Conservation (phyloP, 2,113 vertebrate species). For the Caloenas nicobarica region DNA sequence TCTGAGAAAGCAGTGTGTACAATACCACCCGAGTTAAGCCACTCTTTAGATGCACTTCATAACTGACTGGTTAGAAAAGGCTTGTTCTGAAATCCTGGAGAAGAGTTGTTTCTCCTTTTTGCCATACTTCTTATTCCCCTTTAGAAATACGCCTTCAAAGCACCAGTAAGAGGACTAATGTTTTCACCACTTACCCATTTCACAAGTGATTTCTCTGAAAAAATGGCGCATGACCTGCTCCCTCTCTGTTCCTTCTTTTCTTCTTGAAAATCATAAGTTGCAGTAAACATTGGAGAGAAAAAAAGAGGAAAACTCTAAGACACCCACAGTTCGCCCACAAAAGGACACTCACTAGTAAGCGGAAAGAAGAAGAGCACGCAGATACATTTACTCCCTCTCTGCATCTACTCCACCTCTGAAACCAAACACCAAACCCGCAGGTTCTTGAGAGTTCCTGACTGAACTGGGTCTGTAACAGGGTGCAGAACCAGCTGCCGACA, state of each 20-base stretch:
- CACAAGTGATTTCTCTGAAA: neutral
- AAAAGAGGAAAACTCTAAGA: neutral
- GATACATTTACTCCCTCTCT: neutral
- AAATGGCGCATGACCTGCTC: rapidly evolving
- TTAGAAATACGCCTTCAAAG: neutral
- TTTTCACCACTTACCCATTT: neutral
- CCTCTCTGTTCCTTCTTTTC: neutral
- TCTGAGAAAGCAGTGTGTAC: neutral
- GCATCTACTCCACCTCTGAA: neutral
- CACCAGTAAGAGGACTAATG: neutral
- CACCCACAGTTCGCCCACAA: neutral
- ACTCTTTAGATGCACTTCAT: neutral
- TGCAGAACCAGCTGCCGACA: neutral
- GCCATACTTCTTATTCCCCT: neutral
- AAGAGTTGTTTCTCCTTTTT: neutral
- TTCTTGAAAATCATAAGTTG: neutral
- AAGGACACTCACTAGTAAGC: neutral
- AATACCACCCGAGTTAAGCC: neutral
- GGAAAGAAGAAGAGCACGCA: neutral
- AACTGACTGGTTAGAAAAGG: neutral
- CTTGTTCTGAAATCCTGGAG: neutral
- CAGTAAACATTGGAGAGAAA: neutral
- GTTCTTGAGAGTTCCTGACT: neutral
- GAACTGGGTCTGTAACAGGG: neutral
- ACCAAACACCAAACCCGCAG: neutral